Conservation (phyloP, 92 coral and sea anemone species). For the Nematostella vectensis region DNA sequence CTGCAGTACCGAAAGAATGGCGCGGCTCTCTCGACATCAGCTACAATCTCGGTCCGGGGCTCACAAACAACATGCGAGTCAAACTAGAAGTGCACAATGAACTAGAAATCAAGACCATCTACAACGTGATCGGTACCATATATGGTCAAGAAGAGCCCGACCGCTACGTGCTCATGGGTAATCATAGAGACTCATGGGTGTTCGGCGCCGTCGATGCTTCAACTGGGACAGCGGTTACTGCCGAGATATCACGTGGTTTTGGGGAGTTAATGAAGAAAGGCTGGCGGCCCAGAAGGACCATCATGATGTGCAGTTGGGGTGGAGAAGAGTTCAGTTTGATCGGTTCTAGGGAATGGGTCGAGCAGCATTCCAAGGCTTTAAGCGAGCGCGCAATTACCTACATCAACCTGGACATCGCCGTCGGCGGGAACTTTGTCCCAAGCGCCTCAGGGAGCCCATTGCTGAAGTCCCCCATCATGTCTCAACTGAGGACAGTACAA, state of each 20-base stretch:
- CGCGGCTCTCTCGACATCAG: conserved; percentile 36
- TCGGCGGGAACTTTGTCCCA: conserved; percentile 47
- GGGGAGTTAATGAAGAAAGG: conserved; percentile 53
- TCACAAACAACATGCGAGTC: conserved; percentile 26
- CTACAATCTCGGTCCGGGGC: conserved; percentile 65
- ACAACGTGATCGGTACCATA: conserved; percentile 89
- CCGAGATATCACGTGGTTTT: conserved; percentile 80
- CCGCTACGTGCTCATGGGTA: conserved; percentile 80
- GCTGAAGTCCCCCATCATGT: conserved; percentile 27
- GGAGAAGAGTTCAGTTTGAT: conserved; percentile 80
- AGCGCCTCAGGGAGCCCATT: conserved; percentile 27
- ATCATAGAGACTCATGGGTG: conserved; percentile 84
- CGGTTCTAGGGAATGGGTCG: conserved; percentile 94
- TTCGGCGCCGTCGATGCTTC: conserved; percentile 80
- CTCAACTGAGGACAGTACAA: conserved; percentile 33
- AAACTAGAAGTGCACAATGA: conserved; percentile 53
- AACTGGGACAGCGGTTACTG: conserved; percentile 62
- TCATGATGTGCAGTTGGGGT: conserved; percentile 93
- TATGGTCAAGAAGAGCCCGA: conserved; percentile 90
- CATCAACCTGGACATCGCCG: conserved; percentile 63
- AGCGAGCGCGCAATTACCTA: conserved; percentile 56
- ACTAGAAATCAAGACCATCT: conserved; percentile 38
- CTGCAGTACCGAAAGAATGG: conserved; percentile 54
- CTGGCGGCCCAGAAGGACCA: conserved; percentile 97
- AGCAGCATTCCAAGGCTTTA: conserved; percentile 54